Percentiles rank a stretch among this genome's conserved stretches.
Conservation (phyloP, 1,140 invertebrate species). For the Drosophila nasuta region DNA sequence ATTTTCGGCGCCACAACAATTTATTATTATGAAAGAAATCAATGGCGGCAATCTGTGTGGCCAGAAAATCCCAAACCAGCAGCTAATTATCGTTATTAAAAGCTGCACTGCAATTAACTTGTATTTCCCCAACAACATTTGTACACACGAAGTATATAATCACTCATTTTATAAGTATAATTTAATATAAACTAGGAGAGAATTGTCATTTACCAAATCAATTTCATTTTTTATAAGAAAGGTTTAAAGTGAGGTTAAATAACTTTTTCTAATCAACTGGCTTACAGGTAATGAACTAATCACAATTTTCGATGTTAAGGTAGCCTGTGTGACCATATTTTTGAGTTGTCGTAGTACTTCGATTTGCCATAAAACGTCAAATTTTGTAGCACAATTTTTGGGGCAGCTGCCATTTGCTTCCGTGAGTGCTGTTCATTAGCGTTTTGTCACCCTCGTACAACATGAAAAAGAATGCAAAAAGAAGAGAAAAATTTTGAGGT, state of each 20-base stretch:
- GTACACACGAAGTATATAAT: constrained; percentile 8
- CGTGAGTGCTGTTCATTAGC: constrained; percentile 74
- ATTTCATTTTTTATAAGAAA: too few relatives aligned
- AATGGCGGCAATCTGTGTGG: constrained; percentile 44
- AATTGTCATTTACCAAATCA: too few relatives aligned
- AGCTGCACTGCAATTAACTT: constrained; percentile 15
- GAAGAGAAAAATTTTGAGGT: constrained; percentile 46
- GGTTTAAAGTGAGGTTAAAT: too few relatives aligned
- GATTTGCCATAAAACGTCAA: constrained; percentile 67
- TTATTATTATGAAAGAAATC: constrained; percentile 74
- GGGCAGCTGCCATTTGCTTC: constrained; percentile 43
- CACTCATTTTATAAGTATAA: background rate
- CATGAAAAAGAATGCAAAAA: constrained; percentile 1
- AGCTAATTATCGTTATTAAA: constrained; percentile 40
- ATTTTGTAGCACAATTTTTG: constrained; percentile 50
- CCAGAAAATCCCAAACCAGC: constrained; percentile 20
- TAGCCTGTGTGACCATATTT: constrained; percentile 21
- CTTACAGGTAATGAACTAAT: background rate
- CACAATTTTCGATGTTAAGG: background rate
- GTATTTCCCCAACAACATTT: background rate
- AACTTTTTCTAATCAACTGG: too few relatives aligned
- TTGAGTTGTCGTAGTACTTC: constrained; percentile 40
- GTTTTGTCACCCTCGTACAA: constrained; percentile 68
- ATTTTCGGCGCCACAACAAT: constrained; percentile 65
- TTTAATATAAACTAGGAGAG: background rate